These are phyloP conservation scores for Pseudococcus jackbeardsleyi DNA, from an alignment of 2,888 invertebrate species.

Conservation along the genomic window DNA sequence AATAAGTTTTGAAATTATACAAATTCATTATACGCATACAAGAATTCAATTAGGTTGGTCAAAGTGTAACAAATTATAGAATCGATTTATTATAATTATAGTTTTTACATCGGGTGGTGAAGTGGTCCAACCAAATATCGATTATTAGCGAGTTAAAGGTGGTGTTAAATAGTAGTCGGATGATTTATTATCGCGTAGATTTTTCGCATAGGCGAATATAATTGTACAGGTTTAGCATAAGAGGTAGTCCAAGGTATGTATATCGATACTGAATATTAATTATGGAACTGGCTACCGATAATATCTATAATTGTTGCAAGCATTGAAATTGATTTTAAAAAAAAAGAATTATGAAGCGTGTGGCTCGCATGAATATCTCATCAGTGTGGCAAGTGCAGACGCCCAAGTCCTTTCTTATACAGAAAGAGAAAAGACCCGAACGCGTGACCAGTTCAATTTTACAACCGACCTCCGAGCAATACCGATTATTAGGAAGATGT, in stretches of 20 bases:
- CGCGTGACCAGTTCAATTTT: not conserved
- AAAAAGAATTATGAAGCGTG: not conserved
- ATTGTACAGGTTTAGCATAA: slow-evolving; percentile 6
- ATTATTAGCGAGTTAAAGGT: slow-evolving; percentile 43
- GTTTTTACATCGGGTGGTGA: not conserved
- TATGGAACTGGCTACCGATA: slow-evolving; percentile 37
- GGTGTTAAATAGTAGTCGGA: slow-evolving; percentile 38
- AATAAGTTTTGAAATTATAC: not conserved
- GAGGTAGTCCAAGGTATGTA: not conserved
- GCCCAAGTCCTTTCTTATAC: not conserved
- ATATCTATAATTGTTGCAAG: slow-evolving; percentile 21
- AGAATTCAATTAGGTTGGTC: slow-evolving; percentile 37
- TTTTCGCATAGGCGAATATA: slow-evolving; percentile 20
- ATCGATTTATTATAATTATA: slow-evolving; percentile 43
- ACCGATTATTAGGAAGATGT: not conserved
- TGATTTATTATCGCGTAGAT: slow-evolving; percentile 6
- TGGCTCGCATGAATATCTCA: not conserved
- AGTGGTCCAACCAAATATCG: slow-evolving; percentile 25
- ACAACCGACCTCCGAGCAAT: not conserved
- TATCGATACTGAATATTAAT: not conserved
- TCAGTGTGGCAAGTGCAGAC: not conserved
- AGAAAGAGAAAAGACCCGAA: not conserved
- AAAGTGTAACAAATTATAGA: slow-evolving; percentile 16
- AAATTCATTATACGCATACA: not conserved
- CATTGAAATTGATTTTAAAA: slow-evolving; percentile 11